A percentile compares a stretch with the other conserved stretches of the same genome.
Evolutionary conservation across 2,113 vertebrate genomes (phyloP).

Genomic region (Lathamus discolor): DNA sequence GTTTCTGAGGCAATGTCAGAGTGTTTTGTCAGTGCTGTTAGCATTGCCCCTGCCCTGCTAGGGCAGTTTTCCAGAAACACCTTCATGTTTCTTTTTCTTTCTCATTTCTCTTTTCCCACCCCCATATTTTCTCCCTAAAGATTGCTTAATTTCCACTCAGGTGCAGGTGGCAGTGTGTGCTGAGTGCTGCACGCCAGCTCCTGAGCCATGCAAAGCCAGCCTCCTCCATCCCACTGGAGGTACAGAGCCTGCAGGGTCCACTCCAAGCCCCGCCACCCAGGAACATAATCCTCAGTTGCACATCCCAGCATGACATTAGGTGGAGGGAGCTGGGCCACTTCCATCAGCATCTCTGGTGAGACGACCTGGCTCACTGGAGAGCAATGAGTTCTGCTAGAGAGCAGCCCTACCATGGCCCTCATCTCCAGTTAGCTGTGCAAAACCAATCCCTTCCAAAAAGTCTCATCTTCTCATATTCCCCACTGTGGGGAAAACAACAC

Average conservation of each 20-base stretch:
- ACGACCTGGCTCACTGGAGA: background rate
- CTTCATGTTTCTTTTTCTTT: slow-evolving; percentile 14
- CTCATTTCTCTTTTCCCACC: slow-evolving; percentile 6
- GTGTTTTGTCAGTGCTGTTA: background rate
- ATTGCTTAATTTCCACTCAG: background rate
- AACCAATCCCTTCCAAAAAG: background rate
- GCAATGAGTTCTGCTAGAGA: background rate
- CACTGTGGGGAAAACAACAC: background rate
- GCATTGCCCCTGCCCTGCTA: background rate
- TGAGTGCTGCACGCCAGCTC: background rate
- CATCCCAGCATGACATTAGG: fast-evolving
- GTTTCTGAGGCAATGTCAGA: slow-evolving; percentile 36
- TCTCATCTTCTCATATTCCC: background rate
- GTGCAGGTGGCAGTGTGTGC: background rate
- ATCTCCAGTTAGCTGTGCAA: background rate
- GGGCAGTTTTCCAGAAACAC: background rate
- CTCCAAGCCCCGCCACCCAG: background rate
- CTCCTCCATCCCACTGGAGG: background rate
- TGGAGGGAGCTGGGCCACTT: background rate
- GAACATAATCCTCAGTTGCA: background rate
- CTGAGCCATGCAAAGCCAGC: background rate
- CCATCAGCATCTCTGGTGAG: background rate
- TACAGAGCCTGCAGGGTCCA: fast-evolving
- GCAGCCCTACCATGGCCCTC: background rate
- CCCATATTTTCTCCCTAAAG: background rate